phyloP scores from a whole-genome alignment of 1,140 invertebrate species.

The Aplysia californica region DNA sequence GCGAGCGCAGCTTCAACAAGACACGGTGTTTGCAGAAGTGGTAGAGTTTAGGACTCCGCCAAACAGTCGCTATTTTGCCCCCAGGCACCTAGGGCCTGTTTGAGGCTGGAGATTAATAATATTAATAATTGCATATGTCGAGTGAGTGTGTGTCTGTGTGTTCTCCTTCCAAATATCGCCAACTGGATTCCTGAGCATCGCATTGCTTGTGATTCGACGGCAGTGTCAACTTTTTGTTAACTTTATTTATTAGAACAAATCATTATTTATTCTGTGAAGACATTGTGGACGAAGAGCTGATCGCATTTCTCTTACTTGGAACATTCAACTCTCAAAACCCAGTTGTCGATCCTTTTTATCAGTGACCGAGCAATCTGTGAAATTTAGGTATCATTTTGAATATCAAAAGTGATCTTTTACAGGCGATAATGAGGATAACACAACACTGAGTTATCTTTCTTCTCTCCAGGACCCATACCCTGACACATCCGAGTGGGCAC shows the following conservation, averaged over 20 bases:
- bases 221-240: neutral
- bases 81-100: neutral
- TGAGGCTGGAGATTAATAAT: constrained; percentile 12
- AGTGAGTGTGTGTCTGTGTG: constrained; percentile 4
- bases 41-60: constrained; percentile 5
- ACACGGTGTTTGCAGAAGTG: constrained; percentile 9
- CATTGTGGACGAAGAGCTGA: too few relatives aligned
- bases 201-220: neutral
- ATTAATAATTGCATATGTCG: constrained; percentile 4
- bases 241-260: neutral
- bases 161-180: neutral
- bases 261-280: too few relatives aligned
- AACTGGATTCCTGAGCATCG: neutral
- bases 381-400: too few relatives aligned
- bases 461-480: too few relatives aligned
- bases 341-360: too few relatives aligned
- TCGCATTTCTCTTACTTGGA: too few relatives aligned
- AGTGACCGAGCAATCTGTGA: too few relatives aligned
- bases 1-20: neutral
- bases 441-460: too few relatives aligned
- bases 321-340: too few relatives aligned
- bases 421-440: too few relatives aligned
- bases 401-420: too few relatives aligned
- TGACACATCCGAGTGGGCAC: too few relatives aligned
- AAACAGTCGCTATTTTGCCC: constrained; percentile 16